Evolutionary conservation across 2,113 vertebrate species (phyloP), one percentile per base, ranked within the genome.

Genomic region (Oxyruncus cristatus): DNA sequence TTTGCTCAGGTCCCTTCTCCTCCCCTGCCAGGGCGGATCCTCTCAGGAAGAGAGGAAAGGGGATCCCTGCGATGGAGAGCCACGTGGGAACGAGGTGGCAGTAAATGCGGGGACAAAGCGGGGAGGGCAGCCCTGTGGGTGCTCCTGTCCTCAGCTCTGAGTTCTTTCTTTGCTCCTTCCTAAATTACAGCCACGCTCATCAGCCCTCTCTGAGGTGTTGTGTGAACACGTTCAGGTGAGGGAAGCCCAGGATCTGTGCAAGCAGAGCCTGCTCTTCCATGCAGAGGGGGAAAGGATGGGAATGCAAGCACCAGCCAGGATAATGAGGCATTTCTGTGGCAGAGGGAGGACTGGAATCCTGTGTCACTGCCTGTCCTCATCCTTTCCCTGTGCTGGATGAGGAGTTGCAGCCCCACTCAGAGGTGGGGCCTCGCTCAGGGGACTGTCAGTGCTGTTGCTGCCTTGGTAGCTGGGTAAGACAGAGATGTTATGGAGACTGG

Each of bases 61-160:
- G 18, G 18, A n/a, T 78, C 49, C 21, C 21, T 30, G 24, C 4
- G 2, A 32, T 0, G 1, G n/a, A 28, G 44, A n/a, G 56, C 37
- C 1, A 0, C 0, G 0, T 58, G 37, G 76, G 47, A 35, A 24
- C 0, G 5, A n/a, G 30, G 10, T 39, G n/a, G 32, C 39, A 53
- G 27, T 5, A 21, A 65, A 19, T 27, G 32, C 14, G 5, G 14
- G 9, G n/a, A 5, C 19, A 11, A 6, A 11, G 21, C 11, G 41
- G 30, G 30, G 37, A 39, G 44, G 16, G 35, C 62, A 50, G 19
- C 30, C 9, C 71, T 35, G 21, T 15, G 28, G 5, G 24, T 35
- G 44, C 30, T 47, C 28, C 33, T 53, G 30, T 32, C 27, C 24
- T 28, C 15, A 3, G 35, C n/a, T 35, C 26, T 14, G 28, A 52